A percentile compares a stretch with the other conserved stretches of the same genome.
phyloP scores from a whole-genome alignment of 2,888 invertebrate genomes.

The Erebia palarica region DNA sequence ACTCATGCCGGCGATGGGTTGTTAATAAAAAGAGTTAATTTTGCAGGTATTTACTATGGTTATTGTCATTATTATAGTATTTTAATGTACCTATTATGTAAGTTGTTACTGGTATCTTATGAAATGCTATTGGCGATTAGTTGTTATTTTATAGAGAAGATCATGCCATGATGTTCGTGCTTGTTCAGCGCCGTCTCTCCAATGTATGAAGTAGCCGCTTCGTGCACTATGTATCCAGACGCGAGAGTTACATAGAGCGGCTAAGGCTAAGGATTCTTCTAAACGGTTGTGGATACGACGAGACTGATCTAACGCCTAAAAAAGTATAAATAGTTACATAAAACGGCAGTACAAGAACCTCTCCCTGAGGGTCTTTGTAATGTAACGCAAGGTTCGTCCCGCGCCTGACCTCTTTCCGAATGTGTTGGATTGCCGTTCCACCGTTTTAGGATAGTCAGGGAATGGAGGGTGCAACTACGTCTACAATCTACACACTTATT shows the following conservation, averaged over 20 bases:
- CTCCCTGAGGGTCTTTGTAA: too few relatives aligned
- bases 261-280: slow-evolving; percentile 57
- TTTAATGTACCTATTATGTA: not conserved
- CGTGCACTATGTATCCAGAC: slow-evolving; percentile 62
- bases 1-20: too few relatives aligned
- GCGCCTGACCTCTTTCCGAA: too few relatives aligned
- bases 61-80: not conserved
- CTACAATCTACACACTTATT: too few relatives aligned
- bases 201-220: slow-evolving; percentile 53
- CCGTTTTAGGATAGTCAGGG: too few relatives aligned
- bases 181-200: slow-evolving; percentile 56
- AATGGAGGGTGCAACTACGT: too few relatives aligned
- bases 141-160: slow-evolving; percentile 62
- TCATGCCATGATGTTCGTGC: slow-evolving; percentile 60
- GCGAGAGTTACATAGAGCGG: slow-evolving; percentile 52
- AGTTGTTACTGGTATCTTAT: not conserved
- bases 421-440: too few relatives aligned
- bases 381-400: too few relatives aligned
- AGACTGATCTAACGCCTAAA: slow-evolving; percentile 59
- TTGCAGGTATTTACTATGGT: too few relatives aligned
- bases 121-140: slow-evolving; percentile 43
- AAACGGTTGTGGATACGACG: slow-evolving; percentile 57
- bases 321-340: not conserved
- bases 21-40: too few relatives aligned
- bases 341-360: too few relatives aligned